Evolutionary conservation across 2,113 vertebrate species (phyloP).

Genomic region (Hirundichthys speculiger): DNA sequence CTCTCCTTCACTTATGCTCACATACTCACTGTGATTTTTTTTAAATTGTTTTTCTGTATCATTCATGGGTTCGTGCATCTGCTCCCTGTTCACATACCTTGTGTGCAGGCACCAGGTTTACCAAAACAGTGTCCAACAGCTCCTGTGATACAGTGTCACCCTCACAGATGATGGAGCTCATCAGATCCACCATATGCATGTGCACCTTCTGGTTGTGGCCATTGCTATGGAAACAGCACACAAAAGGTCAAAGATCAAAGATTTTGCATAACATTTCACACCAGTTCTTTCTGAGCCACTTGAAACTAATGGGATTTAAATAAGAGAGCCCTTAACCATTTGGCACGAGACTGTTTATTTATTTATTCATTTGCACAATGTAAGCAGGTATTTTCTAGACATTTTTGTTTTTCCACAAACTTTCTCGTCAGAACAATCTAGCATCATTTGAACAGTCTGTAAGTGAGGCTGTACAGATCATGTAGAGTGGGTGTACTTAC

Average conservation of each 20-base stretch:
- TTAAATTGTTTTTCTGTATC: too few relatives aligned
- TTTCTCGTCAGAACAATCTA: conserved; percentile 24
- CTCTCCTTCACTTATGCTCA: too few relatives aligned
- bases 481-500: conserved; percentile 11
- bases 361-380: too few relatives aligned
- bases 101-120: conserved; percentile 97
- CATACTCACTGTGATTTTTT: too few relatives aligned
- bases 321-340: neutral
- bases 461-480: neutral
- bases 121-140: conserved; percentile 95
- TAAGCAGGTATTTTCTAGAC: neutral
- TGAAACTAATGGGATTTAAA: neutral
- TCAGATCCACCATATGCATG: conserved; percentile 99
- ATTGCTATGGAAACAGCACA: conserved; percentile 84
- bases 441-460: neutral
- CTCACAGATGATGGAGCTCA: conserved; percentile 99
- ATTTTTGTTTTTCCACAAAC: conserved; percentile 4
- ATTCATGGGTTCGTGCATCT: neutral
- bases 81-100: conserved; percentile 83
- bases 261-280: neutral
- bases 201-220: conserved; percentile 99
- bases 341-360: neutral
- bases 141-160: conserved; percentile 98
- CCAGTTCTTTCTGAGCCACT: too few relatives aligned
- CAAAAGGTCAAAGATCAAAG: conserved; percentile 10